phyloP scores from a whole-genome alignment of 2,888 invertebrate genomes.

The Scaptomyza cyrtandrae region DNA sequence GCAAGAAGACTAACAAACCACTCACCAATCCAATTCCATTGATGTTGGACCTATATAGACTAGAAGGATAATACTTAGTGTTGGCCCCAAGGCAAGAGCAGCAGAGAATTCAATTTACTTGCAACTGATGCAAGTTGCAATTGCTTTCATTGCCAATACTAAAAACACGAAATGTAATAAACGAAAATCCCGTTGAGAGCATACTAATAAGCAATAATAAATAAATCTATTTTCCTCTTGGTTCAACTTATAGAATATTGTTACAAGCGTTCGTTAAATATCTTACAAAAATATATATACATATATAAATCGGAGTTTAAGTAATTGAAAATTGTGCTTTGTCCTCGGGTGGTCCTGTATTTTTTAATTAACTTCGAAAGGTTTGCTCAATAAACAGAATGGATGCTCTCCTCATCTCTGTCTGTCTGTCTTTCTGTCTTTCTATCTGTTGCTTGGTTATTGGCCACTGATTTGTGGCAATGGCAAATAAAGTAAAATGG shows the following conservation, averaged over 20 bases:
- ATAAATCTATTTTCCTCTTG: slow-evolving; percentile 23
- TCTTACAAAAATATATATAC: slow-evolving; percentile 6
- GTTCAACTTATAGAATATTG: slow-evolving; percentile 52
- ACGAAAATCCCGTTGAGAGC: neutral
- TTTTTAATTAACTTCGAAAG: slow-evolving; percentile 77
- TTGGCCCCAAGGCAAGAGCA: slow-evolving; percentile 11
- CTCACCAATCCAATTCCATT: slow-evolving; percentile 24
- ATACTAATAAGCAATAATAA: slow-evolving; percentile 66
- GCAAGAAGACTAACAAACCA: neutral
- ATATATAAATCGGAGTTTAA: slow-evolving; percentile 29
- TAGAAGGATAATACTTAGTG: slow-evolving; percentile 13
- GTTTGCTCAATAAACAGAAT: slow-evolving; percentile 55
- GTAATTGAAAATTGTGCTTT: slow-evolving; percentile 58
- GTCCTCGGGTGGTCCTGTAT: slow-evolving; percentile 7
- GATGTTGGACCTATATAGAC: neutral
- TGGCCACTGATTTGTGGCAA: slow-evolving; percentile 75
- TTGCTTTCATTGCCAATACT: slow-evolving; percentile 20
- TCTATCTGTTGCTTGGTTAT: slow-evolving; percentile 45
- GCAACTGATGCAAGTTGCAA: slow-evolving; percentile 34
- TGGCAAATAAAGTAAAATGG: slow-evolving; percentile 63
- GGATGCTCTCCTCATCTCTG: slow-evolving; percentile 1
- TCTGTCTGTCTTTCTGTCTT: neutral
- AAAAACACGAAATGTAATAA: slow-evolving; percentile 10
- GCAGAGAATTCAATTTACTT: slow-evolving; percentile 63
- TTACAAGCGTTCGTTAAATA: slow-evolving; percentile 46